Conservation (phyloP, 2,797 vertebrate species). For the Eidolon dupreanum region DNA sequence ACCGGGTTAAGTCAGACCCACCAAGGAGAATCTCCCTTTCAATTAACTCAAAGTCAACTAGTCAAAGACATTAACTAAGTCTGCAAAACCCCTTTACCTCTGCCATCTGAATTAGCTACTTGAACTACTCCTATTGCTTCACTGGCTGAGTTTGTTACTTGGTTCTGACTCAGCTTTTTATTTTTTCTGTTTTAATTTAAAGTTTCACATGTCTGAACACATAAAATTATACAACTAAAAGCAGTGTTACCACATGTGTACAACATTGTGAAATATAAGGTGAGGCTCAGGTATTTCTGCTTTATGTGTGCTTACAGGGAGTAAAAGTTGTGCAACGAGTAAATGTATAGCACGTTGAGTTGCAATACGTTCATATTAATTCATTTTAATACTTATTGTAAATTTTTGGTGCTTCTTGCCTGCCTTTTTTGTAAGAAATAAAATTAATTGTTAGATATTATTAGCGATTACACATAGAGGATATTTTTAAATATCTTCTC, state of each 20-base stretch:
- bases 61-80: not conserved
- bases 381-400: not conserved
- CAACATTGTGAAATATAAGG: slow-evolving; percentile 42
- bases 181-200: not conserved
- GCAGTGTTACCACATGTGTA: not conserved
- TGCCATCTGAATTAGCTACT: not conserved
- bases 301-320: not conserved
- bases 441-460: not conserved
- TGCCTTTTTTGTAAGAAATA: not conserved
- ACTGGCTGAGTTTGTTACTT: not conserved
- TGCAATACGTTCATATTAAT: not conserved
- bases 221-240: slow-evolving; percentile 38
- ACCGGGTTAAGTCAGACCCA: not conserved
- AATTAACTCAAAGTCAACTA: not conserved
- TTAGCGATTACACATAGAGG: not conserved
- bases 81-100: not conserved
- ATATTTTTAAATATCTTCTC: not conserved
- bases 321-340: not conserved
- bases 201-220: slow-evolving; percentile 17
- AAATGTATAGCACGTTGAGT: not conserved
- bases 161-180: slow-evolving; percentile 30
- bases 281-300: not conserved
- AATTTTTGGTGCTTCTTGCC: not conserved
- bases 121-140: not conserved
- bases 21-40: not conserved